Base-by-base conservation (phyloP, 1,140 invertebrate species). In the Conus ventricosus region DNA sequence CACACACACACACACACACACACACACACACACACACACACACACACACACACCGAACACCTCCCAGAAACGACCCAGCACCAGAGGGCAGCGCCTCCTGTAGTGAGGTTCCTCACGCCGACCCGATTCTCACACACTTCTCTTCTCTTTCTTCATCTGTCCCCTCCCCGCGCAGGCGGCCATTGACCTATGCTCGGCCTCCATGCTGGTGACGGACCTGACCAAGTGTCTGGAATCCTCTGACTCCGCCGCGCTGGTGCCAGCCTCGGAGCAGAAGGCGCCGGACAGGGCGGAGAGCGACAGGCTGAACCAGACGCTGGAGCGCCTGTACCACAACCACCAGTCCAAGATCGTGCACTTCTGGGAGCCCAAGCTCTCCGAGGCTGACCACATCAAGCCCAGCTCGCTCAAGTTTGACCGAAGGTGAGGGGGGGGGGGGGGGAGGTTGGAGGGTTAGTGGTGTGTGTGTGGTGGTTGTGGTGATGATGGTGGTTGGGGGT, bases 161-260 rank as follows among this genome's bases (percentile, higher is more conserved):
- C 3, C 39, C 39, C 39, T 39, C 39, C 8, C 11, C 23, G 7
- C 55, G 5, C 57, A 84, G 83, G 83, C 88, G n/a, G 85, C 63
- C 11, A 87, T 91, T 88, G 90, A 90, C 54, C 39, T 90, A 2
- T 75, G 60, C n/a, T 57, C 87, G 51, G 84, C 89, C 11, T 25
- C 39, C 7, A 10, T 75, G 15, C 63, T 91, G 63, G 57, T 88
- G 6, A 83, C 87, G 54, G 90, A 91, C 27, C 63, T 91, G 27
- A 51, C 54, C 13, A 39, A 85, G 27, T 78, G 87, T 10, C 76
- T 86, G 86, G 75, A 83, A n/a, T 71, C 78, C 20, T 75, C 57
- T 10, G 27, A 54, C 20, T 63, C 60, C 53, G 63, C 17, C 78
- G 25, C 85, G 5, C n/a, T 83, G 23, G 8, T 25, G 4, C 23